Evolutionary conservation across 1,140 invertebrate species (phyloP).

Genomic region (Papilio helenus): DNA sequence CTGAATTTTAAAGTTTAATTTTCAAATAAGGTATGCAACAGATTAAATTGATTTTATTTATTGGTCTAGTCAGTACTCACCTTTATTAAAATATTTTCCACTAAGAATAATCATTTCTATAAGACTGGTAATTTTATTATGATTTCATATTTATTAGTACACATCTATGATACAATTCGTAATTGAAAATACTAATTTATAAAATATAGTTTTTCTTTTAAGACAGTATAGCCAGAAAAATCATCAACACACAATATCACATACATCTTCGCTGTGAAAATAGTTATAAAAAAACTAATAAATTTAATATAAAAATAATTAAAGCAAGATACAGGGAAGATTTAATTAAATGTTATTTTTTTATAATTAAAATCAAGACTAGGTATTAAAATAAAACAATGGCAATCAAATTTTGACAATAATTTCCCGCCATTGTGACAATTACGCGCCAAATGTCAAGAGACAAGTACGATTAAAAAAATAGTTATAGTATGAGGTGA

Average conservation of each 20-base stretch:
- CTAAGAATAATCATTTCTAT: background rate
- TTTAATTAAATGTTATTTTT: background rate
- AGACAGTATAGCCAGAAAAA: slow-evolving; percentile 1
- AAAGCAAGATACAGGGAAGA: slow-evolving; percentile 22
- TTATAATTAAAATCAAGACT: background rate
- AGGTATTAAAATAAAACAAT: slow-evolving; percentile 1
- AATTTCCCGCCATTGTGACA: too few species aligned
- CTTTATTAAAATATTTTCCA: background rate
- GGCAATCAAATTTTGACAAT: background rate
- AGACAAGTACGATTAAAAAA: too few species aligned
- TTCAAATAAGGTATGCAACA: background rate
- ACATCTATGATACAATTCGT: slow-evolving; percentile 9
- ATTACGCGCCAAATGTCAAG: too few species aligned
- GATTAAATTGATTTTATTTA: background rate
- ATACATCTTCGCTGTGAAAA: slow-evolving; percentile 22
- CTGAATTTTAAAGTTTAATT: background rate
- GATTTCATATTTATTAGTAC: background rate
- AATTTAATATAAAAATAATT: slow-evolving; percentile 17
- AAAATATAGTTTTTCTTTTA: slow-evolving; percentile 7
- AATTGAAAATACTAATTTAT: slow-evolving; percentile 15
- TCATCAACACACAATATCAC: slow-evolving; percentile 5
- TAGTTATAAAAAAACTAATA: slow-evolving; percentile 9
- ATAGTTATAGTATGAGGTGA: too few species aligned
- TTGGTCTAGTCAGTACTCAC: background rate
- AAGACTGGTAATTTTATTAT: background rate